A percentile compares a stretch with the other conserved stretches of the same genome.
Evolutionary conservation across 2,888 invertebrate species (phyloP).

Genomic region (Phaedon cochleariae): DNA sequence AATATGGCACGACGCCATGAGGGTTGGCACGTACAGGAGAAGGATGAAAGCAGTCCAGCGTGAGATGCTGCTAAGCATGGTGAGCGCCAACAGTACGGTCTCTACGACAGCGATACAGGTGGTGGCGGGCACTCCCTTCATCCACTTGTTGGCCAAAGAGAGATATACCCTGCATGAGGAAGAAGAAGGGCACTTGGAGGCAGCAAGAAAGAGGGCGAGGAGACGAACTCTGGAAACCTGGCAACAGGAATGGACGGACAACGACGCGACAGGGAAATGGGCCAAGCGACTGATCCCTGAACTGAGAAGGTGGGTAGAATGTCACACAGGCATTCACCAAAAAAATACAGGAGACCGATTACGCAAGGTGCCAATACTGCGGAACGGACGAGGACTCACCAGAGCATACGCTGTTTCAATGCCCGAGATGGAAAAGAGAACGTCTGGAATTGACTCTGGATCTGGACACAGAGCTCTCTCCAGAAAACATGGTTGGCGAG

Average conservation of each 20-base stretch:
- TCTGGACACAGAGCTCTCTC: too few species aligned
- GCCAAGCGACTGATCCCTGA: background rate
- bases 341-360: background rate
- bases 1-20: too few species aligned
- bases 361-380: background rate
- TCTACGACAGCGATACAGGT: slow-evolving; percentile 21
- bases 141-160: background rate
- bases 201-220: background rate
- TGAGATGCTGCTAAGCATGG: slow-evolving; percentile 3
- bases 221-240: background rate
- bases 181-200: background rate
- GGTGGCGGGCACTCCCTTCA: background rate
- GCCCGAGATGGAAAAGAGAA: too few species aligned
- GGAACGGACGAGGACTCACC: background rate
- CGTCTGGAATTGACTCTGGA: background rate
- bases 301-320: too few species aligned
- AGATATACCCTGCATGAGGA: background rate
- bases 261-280: too few species aligned
- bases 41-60: background rate
- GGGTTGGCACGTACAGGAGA: background rate
- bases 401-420: too few species aligned
- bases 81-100: slow-evolving; percentile 26
- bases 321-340: too few species aligned
- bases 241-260: background rate
- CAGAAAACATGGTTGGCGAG: too few species aligned